A percentile compares a stretch with the other conserved stretches of the same genome.
phyloP scores from a whole-genome alignment of 2,113 vertebrate genomes.

The Pteronura brasiliensis region DNA sequence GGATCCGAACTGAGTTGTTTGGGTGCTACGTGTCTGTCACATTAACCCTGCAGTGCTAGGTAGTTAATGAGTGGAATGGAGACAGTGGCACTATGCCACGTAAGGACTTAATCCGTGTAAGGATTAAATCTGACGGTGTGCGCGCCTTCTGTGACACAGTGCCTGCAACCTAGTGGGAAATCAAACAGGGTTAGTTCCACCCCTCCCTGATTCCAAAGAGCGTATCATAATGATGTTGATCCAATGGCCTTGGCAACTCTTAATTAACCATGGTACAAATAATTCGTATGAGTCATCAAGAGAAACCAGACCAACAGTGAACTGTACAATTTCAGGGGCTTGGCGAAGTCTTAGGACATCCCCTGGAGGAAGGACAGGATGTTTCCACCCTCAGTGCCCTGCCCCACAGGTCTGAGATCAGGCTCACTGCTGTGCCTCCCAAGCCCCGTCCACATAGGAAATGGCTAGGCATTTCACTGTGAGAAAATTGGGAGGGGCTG shows the following conservation, averaged over 20 bases:
- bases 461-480: background rate
- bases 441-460: background rate
- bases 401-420: background rate
- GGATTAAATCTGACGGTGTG: background rate
- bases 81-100: background rate
- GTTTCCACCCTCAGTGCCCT: background rate
- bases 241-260: background rate
- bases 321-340: background rate
- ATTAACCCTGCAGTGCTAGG: background rate
- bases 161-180: background rate
- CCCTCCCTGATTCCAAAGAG: background rate
- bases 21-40: rapidly evolving
- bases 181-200: background rate
- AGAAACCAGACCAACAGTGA: background rate
- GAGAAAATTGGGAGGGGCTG: background rate
- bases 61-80: background rate
- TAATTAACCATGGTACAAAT: background rate
- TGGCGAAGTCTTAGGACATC: background rate
- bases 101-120: background rate
- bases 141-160: background rate
- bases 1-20: background rate
- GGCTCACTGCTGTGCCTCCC: background rate
- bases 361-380: background rate
- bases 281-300: background rate
- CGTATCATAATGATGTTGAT: background rate